Conservation (phyloP, 1,140 invertebrate species). For the Branchinecta lynchi region DNA sequence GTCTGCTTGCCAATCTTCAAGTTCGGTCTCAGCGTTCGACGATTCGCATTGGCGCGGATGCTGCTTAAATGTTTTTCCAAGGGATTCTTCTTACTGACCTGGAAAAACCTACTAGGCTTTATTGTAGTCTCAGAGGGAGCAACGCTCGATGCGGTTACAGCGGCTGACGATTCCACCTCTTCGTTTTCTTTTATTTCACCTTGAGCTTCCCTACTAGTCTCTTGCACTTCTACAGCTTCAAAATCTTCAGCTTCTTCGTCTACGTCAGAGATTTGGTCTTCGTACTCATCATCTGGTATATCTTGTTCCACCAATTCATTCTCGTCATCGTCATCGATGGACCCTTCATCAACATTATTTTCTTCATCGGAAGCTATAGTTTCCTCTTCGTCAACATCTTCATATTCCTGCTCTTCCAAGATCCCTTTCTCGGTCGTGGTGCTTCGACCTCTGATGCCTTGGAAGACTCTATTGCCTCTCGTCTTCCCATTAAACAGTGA, state of each 20-base stretch:
- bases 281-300: slow-evolving; percentile 25
- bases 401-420: slow-evolving; percentile 13
- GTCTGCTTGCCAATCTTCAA: background rate
- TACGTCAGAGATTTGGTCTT: slow-evolving; percentile 23
- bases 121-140: background rate
- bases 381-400: slow-evolving; percentile 4
- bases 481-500: too few species aligned
- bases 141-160: background rate
- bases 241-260: slow-evolving; percentile 22
- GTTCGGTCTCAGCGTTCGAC: slow-evolving; percentile 12
- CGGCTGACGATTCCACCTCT: background rate
- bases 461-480: background rate
- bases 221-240: background rate
- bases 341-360: slow-evolving; percentile 16
- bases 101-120: background rate
- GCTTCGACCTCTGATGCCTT: slow-evolving; percentile 16
- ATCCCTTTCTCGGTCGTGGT: background rate
- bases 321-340: slow-evolving; percentile 25
- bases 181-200: slow-evolving; percentile 2
- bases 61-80: slow-evolving; percentile 21
- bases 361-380: slow-evolving; percentile 12
- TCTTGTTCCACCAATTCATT: slow-evolving; percentile 24
- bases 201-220: slow-evolving; percentile 7
- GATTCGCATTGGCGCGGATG: slow-evolving; percentile 17
- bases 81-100: slow-evolving; percentile 16